Conservation (phyloP, 2,888 invertebrate species). For the Cheilosia soror region DNA sequence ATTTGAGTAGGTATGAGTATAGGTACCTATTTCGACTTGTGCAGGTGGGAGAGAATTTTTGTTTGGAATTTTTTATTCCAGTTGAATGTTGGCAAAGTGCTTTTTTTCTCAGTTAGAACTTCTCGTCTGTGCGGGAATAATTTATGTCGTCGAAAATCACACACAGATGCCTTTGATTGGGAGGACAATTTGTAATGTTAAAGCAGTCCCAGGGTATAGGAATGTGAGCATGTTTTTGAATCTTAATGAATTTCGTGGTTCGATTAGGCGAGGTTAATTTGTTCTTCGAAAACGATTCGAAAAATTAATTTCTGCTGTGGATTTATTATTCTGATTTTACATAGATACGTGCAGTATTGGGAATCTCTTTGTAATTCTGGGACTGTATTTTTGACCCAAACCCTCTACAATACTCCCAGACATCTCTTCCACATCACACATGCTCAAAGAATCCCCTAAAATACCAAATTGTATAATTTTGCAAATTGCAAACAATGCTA, state of each 20-base stretch:
- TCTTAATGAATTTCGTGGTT: conserved; percentile 21
- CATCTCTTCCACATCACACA: neutral
- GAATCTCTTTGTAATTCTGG: too few relatives aligned
- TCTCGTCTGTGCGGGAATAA: neutral
- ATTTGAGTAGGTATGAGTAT: conserved; percentile 5
- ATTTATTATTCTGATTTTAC: too few relatives aligned
- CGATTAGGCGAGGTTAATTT: neutral
- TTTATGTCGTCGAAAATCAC: neutral
- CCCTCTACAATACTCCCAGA: too few relatives aligned
- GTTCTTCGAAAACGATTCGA: neutral
- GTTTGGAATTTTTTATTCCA: neutral
- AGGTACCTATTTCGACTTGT: too few relatives aligned
- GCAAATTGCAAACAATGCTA: neutral
- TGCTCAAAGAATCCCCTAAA: neutral
- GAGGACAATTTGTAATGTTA: conserved; percentile 29
- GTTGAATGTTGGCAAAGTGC: neutral
- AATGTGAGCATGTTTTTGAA: conserved; percentile 23
- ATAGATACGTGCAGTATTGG: too few relatives aligned
- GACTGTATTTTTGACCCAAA: too few relatives aligned
- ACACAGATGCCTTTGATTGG: conserved; percentile 1
- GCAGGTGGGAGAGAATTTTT: conserved; percentile 1
- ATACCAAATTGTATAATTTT: neutral
- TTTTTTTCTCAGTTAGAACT: neutral
- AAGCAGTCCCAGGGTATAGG: neutral
- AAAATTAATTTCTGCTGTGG: neutral